Percentiles rank a stretch among this genome's conserved stretches.
Conservation (phyloP, 2,113 vertebrate species). For the Turnix velox region DNA sequence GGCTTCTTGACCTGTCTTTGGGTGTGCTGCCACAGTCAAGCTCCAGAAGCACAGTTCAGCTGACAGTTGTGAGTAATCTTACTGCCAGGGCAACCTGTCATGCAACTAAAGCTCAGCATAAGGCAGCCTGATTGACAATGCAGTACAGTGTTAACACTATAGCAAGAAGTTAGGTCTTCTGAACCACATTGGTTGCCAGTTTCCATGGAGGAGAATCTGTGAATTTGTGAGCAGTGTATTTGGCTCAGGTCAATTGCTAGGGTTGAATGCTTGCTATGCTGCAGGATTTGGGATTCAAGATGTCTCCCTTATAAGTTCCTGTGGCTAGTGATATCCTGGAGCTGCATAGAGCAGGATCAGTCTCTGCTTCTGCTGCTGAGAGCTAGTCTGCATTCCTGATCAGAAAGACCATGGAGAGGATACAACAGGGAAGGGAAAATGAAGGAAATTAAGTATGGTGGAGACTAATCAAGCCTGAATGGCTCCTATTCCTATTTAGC, state of each 20-base stretch:
- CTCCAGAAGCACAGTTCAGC: neutral
- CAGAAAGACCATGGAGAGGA: neutral
- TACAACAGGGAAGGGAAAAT: neutral
- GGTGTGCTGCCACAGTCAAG: neutral
- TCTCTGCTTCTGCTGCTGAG: neutral
- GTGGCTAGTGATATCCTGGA: neutral
- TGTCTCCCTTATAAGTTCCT: neutral
- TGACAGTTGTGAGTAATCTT: fast-evolving
- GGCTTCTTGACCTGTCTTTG: neutral
- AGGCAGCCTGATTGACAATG: neutral
- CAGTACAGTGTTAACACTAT: neutral
- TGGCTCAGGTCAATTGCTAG: neutral
- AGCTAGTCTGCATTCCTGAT: neutral
- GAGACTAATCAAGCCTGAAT: neutral
- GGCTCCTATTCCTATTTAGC: neutral
- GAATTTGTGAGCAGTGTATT: neutral
- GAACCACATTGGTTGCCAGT: neutral
- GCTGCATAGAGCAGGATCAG: neutral
- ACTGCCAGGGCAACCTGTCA: neutral
- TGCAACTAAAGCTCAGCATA: fast-evolving
- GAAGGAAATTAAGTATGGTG: neutral
- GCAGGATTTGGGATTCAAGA: neutral
- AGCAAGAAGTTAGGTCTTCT: fast-evolving
- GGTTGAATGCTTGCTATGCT: neutral
- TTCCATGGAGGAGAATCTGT: neutral